Evolutionary conservation across 2,797 vertebrate genomes (phyloP), one percentile per base, ranked within the genome.

Genomic region (Orestias chungarensis): DNA sequence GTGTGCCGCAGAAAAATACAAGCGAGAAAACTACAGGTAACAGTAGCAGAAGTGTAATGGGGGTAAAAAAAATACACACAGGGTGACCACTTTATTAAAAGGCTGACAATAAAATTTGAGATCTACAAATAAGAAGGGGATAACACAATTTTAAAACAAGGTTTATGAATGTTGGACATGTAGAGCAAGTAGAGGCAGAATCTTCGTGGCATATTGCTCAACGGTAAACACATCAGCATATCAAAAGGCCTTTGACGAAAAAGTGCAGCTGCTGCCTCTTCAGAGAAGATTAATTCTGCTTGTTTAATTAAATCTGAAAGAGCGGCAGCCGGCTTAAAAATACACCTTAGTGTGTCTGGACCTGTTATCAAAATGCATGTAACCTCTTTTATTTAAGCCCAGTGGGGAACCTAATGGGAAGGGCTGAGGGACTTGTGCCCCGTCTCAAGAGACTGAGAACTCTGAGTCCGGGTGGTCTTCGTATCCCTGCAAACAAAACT

Each of bases 231-330:
- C 64, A 92, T 93, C 89, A 91, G 76, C 89, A 92, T 93, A 88
- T 93, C 86, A 93, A 93, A 93, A 89, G 85, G 78, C 66, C 88
- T 92, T 92, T 91, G 90, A 92, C 87, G 83, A 78, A 73, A 74
- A 73, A 61, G 73, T 76, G 82, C 91, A 93, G 90, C 91, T 92
- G 90, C 59, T 71, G 79, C 85, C 87, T 88, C 89, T 92, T 88
- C 79, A 85, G 66, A 71, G 74, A 81, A 70, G 35, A 84, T 82
- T 80, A 80, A 87, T 85, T 83, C 73, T 78, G 79, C 68, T 79
- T 70, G 70, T 85, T 84, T 90, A 80, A 92, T 90, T 85, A 88
- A 88, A 82, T 68, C 73, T 80, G 85, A 66, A 49, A 46, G 77
- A 54, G 69, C 72, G 67, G 73, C 71, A 82, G 82, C 77, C 77